phyloP scores from a whole-genome alignment of 1,140 invertebrate species.

The Lucilia sericata region DNA sequence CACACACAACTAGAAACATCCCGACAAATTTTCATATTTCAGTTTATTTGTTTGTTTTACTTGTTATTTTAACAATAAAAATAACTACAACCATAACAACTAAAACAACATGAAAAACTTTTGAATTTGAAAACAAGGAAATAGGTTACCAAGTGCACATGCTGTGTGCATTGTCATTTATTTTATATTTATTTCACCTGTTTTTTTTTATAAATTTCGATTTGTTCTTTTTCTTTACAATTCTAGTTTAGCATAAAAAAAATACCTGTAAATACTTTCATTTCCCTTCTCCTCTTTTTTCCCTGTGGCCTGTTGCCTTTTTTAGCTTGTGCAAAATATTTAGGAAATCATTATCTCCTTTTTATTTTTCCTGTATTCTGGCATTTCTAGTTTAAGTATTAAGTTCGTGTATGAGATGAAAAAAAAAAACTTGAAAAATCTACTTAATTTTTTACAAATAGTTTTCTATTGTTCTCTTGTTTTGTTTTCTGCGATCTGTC shows the following conservation, averaged over 20 bases:
- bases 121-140: slow-evolving; percentile 35
- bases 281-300: not conserved
- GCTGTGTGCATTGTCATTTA: slow-evolving; percentile 38
- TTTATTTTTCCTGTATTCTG: not conserved
- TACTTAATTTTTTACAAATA: not conserved
- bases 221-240: not conserved
- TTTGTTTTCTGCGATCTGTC: not conserved
- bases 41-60: slow-evolving; percentile 22
- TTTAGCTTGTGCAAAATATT: not conserved
- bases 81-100: slow-evolving; percentile 8
- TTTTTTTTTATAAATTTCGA: not conserved
- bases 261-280: not conserved
- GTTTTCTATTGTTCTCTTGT: not conserved
- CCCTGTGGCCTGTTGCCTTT: not conserved
- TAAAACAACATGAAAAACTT: slow-evolving; percentile 26
- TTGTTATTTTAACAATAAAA: slow-evolving; percentile 29
- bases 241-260: not conserved
- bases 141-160: slow-evolving; percentile 44
- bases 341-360: slow-evolving; percentile 22
- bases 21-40: not conserved
- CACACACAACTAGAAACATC: not conserved
- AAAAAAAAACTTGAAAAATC: not conserved
- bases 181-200: slow-evolving; percentile 2
- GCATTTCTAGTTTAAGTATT: not conserved
- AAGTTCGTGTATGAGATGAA: not conserved